Evolutionary conservation across 2,888 invertebrate species (phyloP), one percentile per base, ranked within the genome.

Genomic region (Epirrita christyi): DNA sequence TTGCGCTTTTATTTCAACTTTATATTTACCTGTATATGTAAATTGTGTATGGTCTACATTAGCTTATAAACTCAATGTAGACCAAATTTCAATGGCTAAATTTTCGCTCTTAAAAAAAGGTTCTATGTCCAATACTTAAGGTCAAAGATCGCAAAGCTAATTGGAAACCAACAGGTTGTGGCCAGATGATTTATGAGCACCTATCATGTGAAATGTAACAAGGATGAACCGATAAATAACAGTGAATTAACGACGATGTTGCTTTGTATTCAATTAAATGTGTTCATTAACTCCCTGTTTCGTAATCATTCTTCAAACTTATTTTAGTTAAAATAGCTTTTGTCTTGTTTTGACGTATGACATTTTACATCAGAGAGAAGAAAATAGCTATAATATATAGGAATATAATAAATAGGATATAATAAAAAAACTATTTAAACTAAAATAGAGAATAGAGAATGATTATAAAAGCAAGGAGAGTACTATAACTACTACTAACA

Each of bases 161-260:
- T 6, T 29, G 1, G 29, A 29, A 8, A 34, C 34, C 44, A 56
- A 55, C 56, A 53, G 57, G 59, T 59, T 59, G 53, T 29, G 45
- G 51, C 13, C n/a, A 14, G 27, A 49, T 60, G 60, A 64, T 64
- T 57, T 54, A 62, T 56, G 47, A 34, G 0, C 21, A 41, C 8
- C 9, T 53, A 46, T 57, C 44, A 49, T 60, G 50, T 53, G 36
- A 55, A 53, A 55, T 58, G 46, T 56, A 52, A 14, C 14, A 28
- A 42, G 49, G 43, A 28, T 51, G 37, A 49, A 43, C 21, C 45
- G 32, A n/a, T 59, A 55, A 57, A 52, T 54, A 42, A 46, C 10
- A 21, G n/a, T 41, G 13, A 45, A 27, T 51, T 59, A 29, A 45
- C 10, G 28, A 1, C 47, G n/a, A n/a, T n/a, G n/a, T 8, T n/a